These are phyloP conservation scores for Speoplatyrhinus poulsoni DNA, from an alignment of 2,113 vertebrate species.

Conservation along the genomic window DNA sequence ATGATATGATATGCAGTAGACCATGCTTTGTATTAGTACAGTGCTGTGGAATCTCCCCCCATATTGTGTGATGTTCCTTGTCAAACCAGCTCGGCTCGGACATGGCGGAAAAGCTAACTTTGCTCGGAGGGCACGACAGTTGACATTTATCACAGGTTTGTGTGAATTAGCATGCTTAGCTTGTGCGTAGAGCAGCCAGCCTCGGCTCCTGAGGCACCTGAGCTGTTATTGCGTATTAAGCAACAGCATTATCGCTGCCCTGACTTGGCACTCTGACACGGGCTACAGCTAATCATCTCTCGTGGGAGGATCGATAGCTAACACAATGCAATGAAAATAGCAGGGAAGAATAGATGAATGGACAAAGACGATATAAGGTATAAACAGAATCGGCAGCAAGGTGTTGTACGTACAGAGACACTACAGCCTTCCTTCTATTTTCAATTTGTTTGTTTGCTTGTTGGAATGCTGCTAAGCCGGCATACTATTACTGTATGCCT, in stretches of 20 bases:
- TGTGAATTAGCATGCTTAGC: constrained; percentile 64
- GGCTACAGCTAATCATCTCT: constrained; percentile 69
- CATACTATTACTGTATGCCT: neutral
- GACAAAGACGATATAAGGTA: constrained; percentile 29
- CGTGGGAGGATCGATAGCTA: constrained; percentile 64
- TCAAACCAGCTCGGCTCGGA: constrained; percentile 35
- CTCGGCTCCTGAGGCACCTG: constrained; percentile 51
- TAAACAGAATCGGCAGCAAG: constrained; percentile 24
- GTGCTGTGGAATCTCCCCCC: too few relatives aligned
- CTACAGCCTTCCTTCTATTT: neutral
- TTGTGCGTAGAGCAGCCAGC: constrained; percentile 22
- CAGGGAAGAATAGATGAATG: constrained; percentile 19
- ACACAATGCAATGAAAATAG: constrained; percentile 38
- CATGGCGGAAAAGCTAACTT: constrained; percentile 48
- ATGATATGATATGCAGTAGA: neutral
- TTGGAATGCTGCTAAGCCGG: neutral
- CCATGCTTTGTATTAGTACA: too few relatives aligned
- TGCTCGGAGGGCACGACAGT: constrained; percentile 58
- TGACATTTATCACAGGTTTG: constrained; percentile 62
- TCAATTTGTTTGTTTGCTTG: neutral
- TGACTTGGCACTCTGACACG: constrained; percentile 62
- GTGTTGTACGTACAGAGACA: neutral
- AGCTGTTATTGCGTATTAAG: constrained; percentile 72
- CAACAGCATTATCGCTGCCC: constrained; percentile 64
- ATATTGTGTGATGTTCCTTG: constrained; percentile 51